These are phyloP conservation scores for Echiichthys vipera DNA, from an alignment of 2,797 vertebrate species.

Conservation along the genomic window DNA sequence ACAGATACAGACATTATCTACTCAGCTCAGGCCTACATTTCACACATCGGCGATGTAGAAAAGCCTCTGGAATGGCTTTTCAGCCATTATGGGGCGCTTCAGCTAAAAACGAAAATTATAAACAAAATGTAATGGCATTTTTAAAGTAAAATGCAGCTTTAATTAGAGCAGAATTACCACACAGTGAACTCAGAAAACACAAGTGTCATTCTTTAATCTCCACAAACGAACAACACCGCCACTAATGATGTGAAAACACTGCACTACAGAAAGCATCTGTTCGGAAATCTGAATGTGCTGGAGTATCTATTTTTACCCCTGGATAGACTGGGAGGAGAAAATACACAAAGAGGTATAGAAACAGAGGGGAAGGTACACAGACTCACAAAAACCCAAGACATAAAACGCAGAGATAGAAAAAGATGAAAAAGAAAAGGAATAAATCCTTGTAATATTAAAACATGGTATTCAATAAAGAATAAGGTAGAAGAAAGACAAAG, in stretches of 20 bases:
- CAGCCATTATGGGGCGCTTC: background rate
- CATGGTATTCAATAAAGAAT: conserved; percentile 41
- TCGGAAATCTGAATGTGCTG: conserved; percentile 9
- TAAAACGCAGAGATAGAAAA: background rate
- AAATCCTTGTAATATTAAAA: conserved; percentile 23
- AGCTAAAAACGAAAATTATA: conserved; percentile 3
- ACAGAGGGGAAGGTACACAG: background rate
- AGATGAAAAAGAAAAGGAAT: conserved; percentile 8
- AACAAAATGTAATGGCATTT: background rate
- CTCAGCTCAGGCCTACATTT: conserved; percentile 17
- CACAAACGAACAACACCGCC: background rate
- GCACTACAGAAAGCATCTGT: background rate
- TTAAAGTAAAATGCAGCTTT: conserved; percentile 4
- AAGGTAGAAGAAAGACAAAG: conserved; percentile 12
- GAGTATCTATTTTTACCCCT: conserved; percentile 46
- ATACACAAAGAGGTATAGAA: conserved; percentile 1
- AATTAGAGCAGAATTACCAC: conserved; percentile 18
- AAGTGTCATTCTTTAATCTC: conserved; percentile 12
- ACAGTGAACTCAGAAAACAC: background rate
- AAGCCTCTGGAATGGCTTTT: conserved; percentile 23
- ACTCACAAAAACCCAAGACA: conserved; percentile 4
- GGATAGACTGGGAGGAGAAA: conserved; percentile 18
- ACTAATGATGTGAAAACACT: background rate
- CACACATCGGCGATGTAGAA: conserved; percentile 5
- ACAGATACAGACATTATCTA: conserved; percentile 21